Evolutionary conservation across 2,797 vertebrate genomes (phyloP).

Genomic region (Phyllotis vaccarum): DNA sequence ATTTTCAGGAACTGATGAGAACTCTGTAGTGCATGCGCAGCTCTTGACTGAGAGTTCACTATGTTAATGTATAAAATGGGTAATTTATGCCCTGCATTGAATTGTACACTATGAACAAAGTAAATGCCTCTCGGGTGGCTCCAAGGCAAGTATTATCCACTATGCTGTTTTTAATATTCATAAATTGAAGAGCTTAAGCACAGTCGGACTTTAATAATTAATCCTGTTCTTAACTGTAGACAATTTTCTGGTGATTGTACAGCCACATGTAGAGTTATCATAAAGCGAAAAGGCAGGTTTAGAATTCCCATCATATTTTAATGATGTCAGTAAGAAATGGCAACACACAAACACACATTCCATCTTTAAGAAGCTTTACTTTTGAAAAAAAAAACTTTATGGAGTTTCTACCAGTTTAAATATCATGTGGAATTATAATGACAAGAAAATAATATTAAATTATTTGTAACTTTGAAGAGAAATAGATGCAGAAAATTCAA

Average conservation of each 20-base stretch:
- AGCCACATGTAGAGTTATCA: neutral
- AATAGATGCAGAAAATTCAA: conserved; percentile 15
- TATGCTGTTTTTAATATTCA: neutral
- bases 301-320: neutral
- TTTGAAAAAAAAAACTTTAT: neutral
- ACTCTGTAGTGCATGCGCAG: rapidly evolving
- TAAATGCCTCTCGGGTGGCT: neutral
- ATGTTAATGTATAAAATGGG: neutral
- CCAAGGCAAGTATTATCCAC: neutral
- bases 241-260: neutral
- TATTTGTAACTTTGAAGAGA: neutral
- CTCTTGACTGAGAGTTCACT: neutral
- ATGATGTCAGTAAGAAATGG: neutral
- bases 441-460: conserved; percentile 29
- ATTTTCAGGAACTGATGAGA: neutral
- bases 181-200: neutral
- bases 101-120: neutral
- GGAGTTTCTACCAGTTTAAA: neutral
- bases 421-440: neutral
- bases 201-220: neutral
- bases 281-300: neutral
- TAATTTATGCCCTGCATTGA: neutral
- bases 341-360: neutral
- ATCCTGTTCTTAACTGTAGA: neutral
- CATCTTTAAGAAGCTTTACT: conserved; percentile 5